phyloP scores from a whole-genome alignment of 2,888 invertebrate species.

The Limnephilus lunatus region DNA sequence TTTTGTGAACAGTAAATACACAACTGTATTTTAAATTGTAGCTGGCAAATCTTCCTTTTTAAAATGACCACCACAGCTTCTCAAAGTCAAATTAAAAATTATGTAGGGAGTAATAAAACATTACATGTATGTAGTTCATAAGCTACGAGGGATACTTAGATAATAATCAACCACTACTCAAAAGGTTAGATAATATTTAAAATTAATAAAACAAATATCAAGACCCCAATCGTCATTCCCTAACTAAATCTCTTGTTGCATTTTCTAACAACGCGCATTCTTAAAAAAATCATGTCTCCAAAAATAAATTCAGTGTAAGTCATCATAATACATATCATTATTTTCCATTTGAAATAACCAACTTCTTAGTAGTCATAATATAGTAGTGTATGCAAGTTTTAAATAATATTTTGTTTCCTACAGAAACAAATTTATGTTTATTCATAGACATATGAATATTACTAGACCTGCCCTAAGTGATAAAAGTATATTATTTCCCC shows the following conservation, averaged over 20 bases:
- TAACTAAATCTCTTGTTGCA: constrained; percentile 33
- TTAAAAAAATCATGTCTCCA: background rate
- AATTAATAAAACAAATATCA: constrained; percentile 28
- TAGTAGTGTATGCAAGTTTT: background rate
- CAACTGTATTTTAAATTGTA: background rate
- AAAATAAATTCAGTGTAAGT: background rate
- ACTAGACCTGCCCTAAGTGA: too few relatives aligned
- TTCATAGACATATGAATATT: too few relatives aligned
- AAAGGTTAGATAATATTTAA: constrained; percentile 22
- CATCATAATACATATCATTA: background rate
- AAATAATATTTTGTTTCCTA: background rate
- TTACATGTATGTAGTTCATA: background rate
- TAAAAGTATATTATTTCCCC: too few relatives aligned
- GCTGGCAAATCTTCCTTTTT: background rate
- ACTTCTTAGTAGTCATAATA: too few relatives aligned
- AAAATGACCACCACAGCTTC: background rate
- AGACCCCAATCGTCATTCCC: constrained; percentile 5
- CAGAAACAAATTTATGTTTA: background rate
- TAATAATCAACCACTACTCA: constrained; percentile 38
- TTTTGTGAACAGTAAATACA: background rate
- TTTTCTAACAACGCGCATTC: constrained; percentile 17
- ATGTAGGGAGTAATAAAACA: background rate
- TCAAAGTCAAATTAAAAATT: background rate
- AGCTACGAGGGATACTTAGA: constrained; percentile 24
- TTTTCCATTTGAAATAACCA: background rate